Base-by-base conservation (phyloP, 2,113 vertebrate genomes). In the Pachyramphus minor region DNA sequence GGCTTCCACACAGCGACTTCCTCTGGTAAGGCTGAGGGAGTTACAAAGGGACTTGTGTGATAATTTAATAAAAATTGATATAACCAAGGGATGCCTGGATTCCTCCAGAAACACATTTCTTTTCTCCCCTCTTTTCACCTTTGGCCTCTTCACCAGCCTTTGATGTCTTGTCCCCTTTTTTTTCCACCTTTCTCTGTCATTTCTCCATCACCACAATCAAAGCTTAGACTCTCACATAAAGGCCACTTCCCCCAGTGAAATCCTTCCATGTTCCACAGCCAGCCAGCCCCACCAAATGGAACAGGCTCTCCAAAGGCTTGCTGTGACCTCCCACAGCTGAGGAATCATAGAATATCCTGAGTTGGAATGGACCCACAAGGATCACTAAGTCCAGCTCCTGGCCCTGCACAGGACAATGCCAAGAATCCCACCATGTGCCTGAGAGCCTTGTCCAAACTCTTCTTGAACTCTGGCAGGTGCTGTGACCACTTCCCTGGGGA, bases 11-110 rank as follows among this genome's bases (percentile, higher is more conserved):
- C 27, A 11, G 53, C 25, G 80, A 82, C 62, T 74, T 83, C 71
- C 74, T 55, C 55, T 6, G 8, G 59, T 4, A 4, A 0, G 0
- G 67, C 58, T 58, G 15, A 62, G 71, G 63, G 67, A 78, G 20
- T 11, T 71, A 12, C 2, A 85, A 84, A 37, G n/a, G 42, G 35
- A 87, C 59, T 2, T 11, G 20, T 53, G 37, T 23, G 60, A 28
- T 12, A 33, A 58, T 67, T 50, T 20, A 13, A 33, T 12, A 30
- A 24, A 59, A 55, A 52, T 35, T 11, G 11, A 15, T 24, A 30
- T 17, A 27, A 58, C 59, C 35, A 64, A 64, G 5, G 22, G 67
- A 53, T 35, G 56, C 14, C 23, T 55, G 33, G 27, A 63, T 56
- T 88, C 52, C 37, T 59, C n/a, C 76, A 80, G 37, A 42, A 77